Evolutionary conservation across 2,888 invertebrate genomes (phyloP).

Genomic region (Zeuzera pyrina): DNA sequence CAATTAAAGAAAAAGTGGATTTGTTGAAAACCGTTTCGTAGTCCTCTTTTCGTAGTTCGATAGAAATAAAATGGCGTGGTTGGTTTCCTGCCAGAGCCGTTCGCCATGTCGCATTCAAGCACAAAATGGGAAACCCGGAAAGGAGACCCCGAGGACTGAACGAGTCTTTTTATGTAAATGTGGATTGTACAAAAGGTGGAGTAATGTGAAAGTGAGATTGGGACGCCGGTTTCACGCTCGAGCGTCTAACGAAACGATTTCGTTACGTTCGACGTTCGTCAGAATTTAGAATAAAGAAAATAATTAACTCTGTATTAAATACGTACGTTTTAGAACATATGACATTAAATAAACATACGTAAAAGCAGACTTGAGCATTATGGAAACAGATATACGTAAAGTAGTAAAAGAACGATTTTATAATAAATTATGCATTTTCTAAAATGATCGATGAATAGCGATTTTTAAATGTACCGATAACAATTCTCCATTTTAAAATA

Average conservation of each 20-base stretch:
- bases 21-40: conserved; percentile 17
- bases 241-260: conserved; percentile 15
- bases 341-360: too few relatives aligned
- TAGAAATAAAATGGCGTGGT: conserved; percentile 45
- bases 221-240: conserved; percentile 42
- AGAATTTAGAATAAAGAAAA: not conserved
- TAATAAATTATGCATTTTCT: too few relatives aligned
- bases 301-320: not conserved
- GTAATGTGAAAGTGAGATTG: conserved; percentile 58
- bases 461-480: too few relatives aligned
- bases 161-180: conserved; percentile 64
- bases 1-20: conserved; percentile 5
- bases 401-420: too few relatives aligned
- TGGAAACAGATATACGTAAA: too few relatives aligned
- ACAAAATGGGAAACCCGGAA: conserved; percentile 63
- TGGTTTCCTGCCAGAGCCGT: conserved; percentile 41
- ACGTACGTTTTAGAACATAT: too few relatives aligned
- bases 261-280: not conserved
- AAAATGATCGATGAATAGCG: too few relatives aligned
- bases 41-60: conserved; percentile 34
- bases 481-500: too few relatives aligned
- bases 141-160: conserved; percentile 60
- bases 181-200: conserved; percentile 54
- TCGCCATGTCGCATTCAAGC: conserved; percentile 50
- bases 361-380: too few relatives aligned